Conservation (phyloP, 2,797 vertebrate genomes). For the Hemitrygon akajei region DNA sequence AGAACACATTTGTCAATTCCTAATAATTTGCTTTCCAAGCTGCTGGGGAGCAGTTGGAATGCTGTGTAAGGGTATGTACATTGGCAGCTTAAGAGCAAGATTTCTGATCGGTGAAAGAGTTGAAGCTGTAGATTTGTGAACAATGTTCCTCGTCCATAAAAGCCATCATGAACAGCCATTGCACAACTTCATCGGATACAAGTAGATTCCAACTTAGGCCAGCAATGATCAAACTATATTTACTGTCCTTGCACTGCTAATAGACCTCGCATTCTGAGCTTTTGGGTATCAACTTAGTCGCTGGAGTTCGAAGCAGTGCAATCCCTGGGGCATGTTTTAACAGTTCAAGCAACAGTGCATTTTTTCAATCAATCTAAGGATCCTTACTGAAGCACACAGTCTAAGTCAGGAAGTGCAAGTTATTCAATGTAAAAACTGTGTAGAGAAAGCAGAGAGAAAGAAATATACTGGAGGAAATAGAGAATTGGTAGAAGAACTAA, state of each 20-base stretch:
- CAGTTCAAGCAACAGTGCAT: neutral
- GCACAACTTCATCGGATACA: neutral
- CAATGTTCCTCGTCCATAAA: neutral
- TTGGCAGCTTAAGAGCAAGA: neutral
- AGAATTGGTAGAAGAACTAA: too few species aligned
- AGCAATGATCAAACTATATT: neutral
- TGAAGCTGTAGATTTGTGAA: neutral
- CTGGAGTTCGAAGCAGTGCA: neutral
- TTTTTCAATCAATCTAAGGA: neutral
- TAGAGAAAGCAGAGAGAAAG: neutral
- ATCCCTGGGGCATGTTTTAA: neutral
- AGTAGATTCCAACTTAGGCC: neutral
- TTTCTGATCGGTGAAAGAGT: neutral
- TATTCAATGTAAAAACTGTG: neutral
- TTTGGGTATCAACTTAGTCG: neutral
- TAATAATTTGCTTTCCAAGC: conserved; percentile 47
- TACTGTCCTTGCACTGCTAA: neutral
- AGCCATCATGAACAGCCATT: neutral
- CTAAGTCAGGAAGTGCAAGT: neutral
- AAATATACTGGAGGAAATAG: neutral
- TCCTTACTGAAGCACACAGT: neutral
- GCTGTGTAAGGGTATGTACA: neutral
- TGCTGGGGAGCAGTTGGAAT: conserved; percentile 43
- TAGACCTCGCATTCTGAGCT: neutral
- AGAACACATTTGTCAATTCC: conserved; percentile 47